phyloP scores from a whole-genome alignment of 2,113 vertebrate genomes.

The Varanus salvator region DNA sequence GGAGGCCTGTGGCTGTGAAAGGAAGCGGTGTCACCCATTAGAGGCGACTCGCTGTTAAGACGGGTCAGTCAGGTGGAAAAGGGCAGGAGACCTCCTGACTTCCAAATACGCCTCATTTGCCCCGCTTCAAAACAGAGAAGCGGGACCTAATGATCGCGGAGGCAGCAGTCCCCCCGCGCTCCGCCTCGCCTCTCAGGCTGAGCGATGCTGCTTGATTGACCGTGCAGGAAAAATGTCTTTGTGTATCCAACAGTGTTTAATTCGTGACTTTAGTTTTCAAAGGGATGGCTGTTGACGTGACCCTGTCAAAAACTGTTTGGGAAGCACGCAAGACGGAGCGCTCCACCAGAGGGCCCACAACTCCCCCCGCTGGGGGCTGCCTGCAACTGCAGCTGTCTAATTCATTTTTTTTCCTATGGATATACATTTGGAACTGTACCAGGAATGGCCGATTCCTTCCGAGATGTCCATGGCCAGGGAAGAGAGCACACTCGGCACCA shows the following conservation, averaged over 20 bases:
- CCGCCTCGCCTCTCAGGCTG: neutral
- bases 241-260: slow-evolving; percentile 7
- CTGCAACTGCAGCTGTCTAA: slow-evolving; percentile 43
- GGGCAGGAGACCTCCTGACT: slow-evolving; percentile 11
- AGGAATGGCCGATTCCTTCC: neutral
- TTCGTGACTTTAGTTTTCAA: slow-evolving; percentile 10
- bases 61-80: neutral
- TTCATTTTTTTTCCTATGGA: neutral
- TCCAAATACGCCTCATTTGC: slow-evolving; percentile 16
- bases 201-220: slow-evolving; percentile 6
- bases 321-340: neutral
- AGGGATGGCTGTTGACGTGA: slow-evolving; percentile 7
- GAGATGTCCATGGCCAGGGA: too few relatives aligned
- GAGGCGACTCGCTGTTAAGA: slow-evolving; percentile 21
- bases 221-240: slow-evolving; percentile 13
- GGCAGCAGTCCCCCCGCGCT: slow-evolving; percentile 1
- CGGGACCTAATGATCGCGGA: neutral
- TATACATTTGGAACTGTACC: neutral
- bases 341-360: slow-evolving; percentile 45
- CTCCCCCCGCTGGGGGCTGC: slow-evolving; percentile 64
- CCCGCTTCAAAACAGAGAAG: neutral
- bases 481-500: neutral
- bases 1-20: slow-evolving; percentile 10
- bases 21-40: slow-evolving; percentile 11
- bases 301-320: neutral